phyloP scores from a whole-genome alignment of 2,113 vertebrate species.

The Oreotragus oreotragus region DNA sequence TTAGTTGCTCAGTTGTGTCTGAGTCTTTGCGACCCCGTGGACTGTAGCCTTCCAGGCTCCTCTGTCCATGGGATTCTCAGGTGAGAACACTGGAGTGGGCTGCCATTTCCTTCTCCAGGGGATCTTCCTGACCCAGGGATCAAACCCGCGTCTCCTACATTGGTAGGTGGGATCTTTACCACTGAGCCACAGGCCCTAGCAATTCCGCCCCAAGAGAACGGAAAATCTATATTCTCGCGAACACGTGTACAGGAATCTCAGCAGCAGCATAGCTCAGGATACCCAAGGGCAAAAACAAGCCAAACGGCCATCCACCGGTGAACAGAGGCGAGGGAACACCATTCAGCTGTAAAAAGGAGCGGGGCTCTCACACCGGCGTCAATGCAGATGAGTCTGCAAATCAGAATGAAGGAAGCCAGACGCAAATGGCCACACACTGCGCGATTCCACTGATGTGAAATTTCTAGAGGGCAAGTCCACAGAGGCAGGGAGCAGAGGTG shows the following conservation, averaged over 20 bases:
- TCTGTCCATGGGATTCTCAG: not conserved
- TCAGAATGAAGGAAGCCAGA: not conserved
- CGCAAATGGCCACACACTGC: not conserved
- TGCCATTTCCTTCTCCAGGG: not conserved
- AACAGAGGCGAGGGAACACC: fast-evolving
- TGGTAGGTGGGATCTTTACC: not conserved
- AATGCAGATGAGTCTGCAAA: fast-evolving
- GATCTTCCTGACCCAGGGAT: not conserved
- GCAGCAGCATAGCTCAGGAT: not conserved
- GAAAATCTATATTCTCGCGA: fast-evolving
- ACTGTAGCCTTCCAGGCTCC: not conserved
- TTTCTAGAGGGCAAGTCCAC: not conserved
- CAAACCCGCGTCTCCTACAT: not conserved
- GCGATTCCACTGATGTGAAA: not conserved
- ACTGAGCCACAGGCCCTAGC: not conserved
- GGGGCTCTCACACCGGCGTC: fast-evolving
- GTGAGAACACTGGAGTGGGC: not conserved
- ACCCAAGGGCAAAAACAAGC: not conserved
- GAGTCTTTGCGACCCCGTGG: not conserved
- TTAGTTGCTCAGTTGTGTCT: not conserved
- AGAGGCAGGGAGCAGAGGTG: not conserved
- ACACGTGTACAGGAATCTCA: no score
- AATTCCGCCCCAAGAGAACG: no score
- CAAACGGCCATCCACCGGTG: fast-evolving
- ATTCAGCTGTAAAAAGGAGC: not conserved